phyloP scores from a whole-genome alignment of 2,113 vertebrate genomes.

The Calcarius ornatus region DNA sequence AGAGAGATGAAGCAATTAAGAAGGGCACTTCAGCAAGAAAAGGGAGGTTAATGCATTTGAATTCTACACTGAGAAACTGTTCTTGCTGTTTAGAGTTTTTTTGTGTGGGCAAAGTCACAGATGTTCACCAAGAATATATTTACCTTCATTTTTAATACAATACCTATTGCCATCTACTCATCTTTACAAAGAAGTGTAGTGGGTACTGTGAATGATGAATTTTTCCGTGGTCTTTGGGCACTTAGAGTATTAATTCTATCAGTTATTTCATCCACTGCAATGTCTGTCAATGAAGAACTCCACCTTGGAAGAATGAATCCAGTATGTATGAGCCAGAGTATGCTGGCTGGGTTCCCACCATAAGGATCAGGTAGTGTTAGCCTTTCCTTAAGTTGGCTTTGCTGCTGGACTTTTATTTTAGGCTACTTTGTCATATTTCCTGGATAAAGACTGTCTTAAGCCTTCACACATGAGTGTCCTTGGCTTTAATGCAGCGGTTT shows the following conservation, averaged over 20 bases:
- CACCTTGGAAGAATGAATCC: neutral
- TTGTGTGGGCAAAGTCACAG: neutral
- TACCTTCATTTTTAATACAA: neutral
- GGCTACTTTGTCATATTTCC: neutral
- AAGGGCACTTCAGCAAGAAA: neutral
- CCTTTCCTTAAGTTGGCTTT: neutral
- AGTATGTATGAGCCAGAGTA: neutral
- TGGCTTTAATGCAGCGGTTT: neutral
- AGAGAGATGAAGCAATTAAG: neutral
- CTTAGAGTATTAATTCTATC: neutral
- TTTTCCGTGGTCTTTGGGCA: neutral
- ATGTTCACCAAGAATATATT: neutral
- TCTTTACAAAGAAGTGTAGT: neutral
- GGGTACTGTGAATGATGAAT: neutral
- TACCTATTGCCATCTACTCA: neutral
- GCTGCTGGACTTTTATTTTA: neutral
- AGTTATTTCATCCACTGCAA: neutral
- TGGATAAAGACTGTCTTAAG: neutral
- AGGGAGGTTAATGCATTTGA: neutral
- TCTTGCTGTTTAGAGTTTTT: neutral
- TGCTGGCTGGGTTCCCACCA: neutral
- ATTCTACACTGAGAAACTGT: neutral
- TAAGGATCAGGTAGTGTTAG: neutral
- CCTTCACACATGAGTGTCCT: neutral
- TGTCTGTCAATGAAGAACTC: neutral